Base-by-base conservation (phyloP, 2,797 vertebrate genomes). In the Toxotes lorentzi region DNA sequence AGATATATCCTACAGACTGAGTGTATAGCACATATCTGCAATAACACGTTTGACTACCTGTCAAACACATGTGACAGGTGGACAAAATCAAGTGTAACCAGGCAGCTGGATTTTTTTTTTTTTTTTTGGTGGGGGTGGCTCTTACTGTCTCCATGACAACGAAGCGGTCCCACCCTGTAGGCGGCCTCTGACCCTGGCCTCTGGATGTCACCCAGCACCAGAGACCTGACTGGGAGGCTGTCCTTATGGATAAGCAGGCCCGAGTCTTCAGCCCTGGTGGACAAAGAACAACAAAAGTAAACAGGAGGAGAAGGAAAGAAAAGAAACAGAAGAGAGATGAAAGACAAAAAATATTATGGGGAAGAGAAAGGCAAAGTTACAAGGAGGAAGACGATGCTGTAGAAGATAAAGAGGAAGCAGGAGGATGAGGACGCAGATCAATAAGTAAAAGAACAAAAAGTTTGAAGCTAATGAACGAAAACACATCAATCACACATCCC, bases 81-180 rank as follows among this genome's bases (percentile, higher is more conserved):
- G 27, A 27, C 27, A 27, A 27, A 27, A 27, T 27, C 27, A 27
- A 27, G 27, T 27, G 27, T 27, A 27, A 27, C 27, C 27, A 27
- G 27, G 27, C 27, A 27, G 27, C 27, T n/a, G n/a, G n/a, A n/a
- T n/a, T n/a, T n/a, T n/a, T n/a, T n/a, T 27, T 27, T 27, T 27
- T 27, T 27, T 2, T 2, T 2, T 27, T 2, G 27, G 27, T 27
- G 27, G 27, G 27, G 27, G 27, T 2, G 3, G 27, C 35, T 97
- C 98, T 96, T 96, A 99, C 97, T 95, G 88, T 99, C 97, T 81
- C 97, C 98, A 53, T 78, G 93, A 80, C 98, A 99, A 80, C 96
- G 94, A 7, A 99, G 94, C 27, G 97, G 96, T 1, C 97, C 97
- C 56, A 99, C 92, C 88, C 92, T 95, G 74, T 97, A 99, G 14